A percentile compares a stretch with the other conserved stretches of the same genome.
Conservation (phyloP, 2,113 vertebrate species). For the Melanerpes aurifrons region DNA sequence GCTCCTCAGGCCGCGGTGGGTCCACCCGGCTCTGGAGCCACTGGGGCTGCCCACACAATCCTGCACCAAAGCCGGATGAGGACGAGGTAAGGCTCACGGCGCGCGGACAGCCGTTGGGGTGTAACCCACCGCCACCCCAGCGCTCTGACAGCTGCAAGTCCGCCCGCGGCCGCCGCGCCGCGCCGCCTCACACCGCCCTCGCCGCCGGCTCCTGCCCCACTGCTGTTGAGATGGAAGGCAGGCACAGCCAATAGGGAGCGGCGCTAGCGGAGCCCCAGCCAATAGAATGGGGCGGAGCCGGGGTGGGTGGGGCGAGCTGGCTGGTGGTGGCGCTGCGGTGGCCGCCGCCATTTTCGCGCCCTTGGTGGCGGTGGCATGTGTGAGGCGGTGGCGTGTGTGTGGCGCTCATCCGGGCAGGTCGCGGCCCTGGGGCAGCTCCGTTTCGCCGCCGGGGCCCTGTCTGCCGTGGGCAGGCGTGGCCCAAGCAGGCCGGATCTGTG, state of each 20-base stretch:
- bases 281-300: background rate
- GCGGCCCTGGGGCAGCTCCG: fast-evolving
- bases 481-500: fast-evolving
- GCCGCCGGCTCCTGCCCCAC: fast-evolving
- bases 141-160: too few relatives aligned
- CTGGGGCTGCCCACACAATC: fast-evolving
- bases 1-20: background rate
- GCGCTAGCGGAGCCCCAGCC: background rate
- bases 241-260: background rate
- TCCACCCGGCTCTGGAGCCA: background rate
- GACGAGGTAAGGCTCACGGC: background rate
- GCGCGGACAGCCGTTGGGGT: too few relatives aligned
- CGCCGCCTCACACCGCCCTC: fast-evolving
- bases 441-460: fast-evolving
- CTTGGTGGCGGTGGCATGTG: too few relatives aligned
- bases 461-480: background rate
- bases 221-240: background rate
- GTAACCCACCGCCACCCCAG: too few relatives aligned
- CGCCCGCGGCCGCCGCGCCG: too few relatives aligned
- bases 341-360: background rate
- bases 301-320: background rate
- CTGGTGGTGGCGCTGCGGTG: fast-evolving
- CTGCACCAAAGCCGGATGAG: background rate
- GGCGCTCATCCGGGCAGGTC: too few relatives aligned
- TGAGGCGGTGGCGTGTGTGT: too few relatives aligned